Evolutionary conservation across 1,140 invertebrate species (phyloP).

Genomic region (Drosophila chauvacae): DNA sequence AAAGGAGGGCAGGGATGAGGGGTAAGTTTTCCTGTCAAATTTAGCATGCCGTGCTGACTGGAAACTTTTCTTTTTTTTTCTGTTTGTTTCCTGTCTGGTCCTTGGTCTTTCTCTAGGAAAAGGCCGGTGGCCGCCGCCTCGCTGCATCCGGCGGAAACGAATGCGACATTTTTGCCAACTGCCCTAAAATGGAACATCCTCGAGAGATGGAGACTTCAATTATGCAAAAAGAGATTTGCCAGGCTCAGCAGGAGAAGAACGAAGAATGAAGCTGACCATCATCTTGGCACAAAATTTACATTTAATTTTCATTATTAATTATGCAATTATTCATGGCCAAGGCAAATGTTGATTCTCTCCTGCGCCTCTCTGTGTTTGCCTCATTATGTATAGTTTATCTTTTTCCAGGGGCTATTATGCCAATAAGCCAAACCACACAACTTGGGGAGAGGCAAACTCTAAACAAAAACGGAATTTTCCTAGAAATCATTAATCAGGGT

Average conservation of each 20-base stretch:
- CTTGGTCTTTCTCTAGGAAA: conserved; percentile 31
- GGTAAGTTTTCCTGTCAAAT: conserved; percentile 45
- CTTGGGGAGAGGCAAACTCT: conserved; percentile 11
- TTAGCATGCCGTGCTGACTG: conserved; percentile 41
- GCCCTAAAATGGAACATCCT: conserved; percentile 60
- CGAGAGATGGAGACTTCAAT: conserved; percentile 60
- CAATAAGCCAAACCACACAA: conserved; percentile 67
- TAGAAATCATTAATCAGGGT: conserved; percentile 64
- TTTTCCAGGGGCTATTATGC: conserved; percentile 60
- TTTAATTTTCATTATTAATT: conserved; percentile 79
- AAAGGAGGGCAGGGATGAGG: background rate
- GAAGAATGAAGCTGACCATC: background rate
- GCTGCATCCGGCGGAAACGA: conserved; percentile 57
- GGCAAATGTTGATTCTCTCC: conserved; percentile 62
- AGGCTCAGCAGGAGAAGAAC: background rate
- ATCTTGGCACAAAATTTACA: conserved; percentile 60
- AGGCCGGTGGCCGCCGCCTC: conserved; percentile 18
- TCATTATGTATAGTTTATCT: conserved; percentile 67
- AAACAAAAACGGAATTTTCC: conserved; percentile 30
- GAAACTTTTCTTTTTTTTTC: conserved; percentile 25
- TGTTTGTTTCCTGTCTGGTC: conserved; percentile 28
- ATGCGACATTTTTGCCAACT: conserved; percentile 63
- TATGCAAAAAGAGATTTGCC: conserved; percentile 75
- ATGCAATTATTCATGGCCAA: conserved; percentile 63
- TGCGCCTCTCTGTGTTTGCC: conserved; percentile 52